Percentiles rank a stretch among this genome's conserved stretches.
Evolutionary conservation across 2,888 invertebrate species (phyloP).

Genomic region (Psococerastis gibbosa): DNA sequence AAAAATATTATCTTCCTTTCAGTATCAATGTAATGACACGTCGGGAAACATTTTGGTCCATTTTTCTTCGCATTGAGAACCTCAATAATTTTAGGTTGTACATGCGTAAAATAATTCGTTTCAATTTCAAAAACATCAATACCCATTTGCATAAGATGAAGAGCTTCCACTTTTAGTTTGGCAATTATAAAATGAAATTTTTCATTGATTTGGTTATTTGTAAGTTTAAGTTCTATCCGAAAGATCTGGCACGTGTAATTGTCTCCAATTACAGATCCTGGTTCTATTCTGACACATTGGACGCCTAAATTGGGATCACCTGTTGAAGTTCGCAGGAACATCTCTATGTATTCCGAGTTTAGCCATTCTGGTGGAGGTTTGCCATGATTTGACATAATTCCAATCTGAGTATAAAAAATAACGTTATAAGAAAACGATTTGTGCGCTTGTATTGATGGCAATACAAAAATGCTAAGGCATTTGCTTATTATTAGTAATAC

Average conservation of each 20-base stretch:
- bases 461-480: no score
- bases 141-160: background rate
- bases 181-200: background rate
- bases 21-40: background rate
- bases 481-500: no score
- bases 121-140: background rate
- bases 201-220: background rate
- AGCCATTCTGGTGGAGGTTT: background rate
- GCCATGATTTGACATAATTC: slow-evolving; percentile 5
- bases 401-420: no score
- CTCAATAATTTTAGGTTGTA: background rate
- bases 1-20: slow-evolving; percentile 6
- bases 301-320: background rate
- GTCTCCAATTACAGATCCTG: background rate
- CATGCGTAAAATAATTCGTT: background rate
- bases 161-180: background rate
- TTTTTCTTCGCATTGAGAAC: background rate
- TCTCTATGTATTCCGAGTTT: background rate
- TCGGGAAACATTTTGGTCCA: background rate
- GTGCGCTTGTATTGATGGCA: no score
- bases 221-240: background rate
- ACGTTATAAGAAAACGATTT: no score
- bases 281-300: background rate
- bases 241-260: slow-evolving; percentile 5
- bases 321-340: background rate